Evolutionary conservation across 2,797 vertebrate genomes (phyloP).

Genomic region (Leptoclinus maculatus): DNA sequence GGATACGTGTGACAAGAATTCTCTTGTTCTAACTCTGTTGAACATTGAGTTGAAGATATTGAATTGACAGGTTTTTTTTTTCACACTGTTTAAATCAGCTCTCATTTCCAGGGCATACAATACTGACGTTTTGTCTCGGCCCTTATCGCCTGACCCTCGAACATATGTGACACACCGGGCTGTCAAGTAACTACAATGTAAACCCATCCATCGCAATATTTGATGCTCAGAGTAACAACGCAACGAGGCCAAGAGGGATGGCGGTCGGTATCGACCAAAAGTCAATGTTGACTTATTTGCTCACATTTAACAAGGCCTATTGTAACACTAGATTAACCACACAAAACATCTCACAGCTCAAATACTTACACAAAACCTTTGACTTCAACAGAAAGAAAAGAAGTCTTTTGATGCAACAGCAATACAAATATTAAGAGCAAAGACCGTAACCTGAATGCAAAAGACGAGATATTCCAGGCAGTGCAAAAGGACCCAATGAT

Average conservation of each 20-base stretch:
- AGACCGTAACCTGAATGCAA: conserved; percentile 10
- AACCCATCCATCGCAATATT: background rate
- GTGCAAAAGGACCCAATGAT: conserved; percentile 20
- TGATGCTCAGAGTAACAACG: background rate
- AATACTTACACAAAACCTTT: background rate
- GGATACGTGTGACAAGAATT: no score
- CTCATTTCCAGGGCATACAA: no score
- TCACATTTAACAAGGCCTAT: background rate
- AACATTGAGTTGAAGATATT: no score
- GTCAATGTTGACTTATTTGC: background rate
- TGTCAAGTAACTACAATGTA: background rate
- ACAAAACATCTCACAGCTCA: background rate
- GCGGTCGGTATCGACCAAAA: no score
- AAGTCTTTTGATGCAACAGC: background rate
- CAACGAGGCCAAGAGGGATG: no score
- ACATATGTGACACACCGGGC: background rate
- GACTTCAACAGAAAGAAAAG: conserved; percentile 3
- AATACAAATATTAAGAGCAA: conserved; percentile 11
- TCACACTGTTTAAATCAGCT: no score
- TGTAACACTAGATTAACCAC: background rate
- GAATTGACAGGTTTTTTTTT: no score
- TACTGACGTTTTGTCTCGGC: no score
- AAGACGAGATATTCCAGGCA: conserved; percentile 6
- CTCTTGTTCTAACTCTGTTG: no score
- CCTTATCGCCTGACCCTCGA: background rate